phyloP scores from a whole-genome alignment of 2,797 vertebrate genomes.

The Xiphorhynchus erythropygius region DNA sequence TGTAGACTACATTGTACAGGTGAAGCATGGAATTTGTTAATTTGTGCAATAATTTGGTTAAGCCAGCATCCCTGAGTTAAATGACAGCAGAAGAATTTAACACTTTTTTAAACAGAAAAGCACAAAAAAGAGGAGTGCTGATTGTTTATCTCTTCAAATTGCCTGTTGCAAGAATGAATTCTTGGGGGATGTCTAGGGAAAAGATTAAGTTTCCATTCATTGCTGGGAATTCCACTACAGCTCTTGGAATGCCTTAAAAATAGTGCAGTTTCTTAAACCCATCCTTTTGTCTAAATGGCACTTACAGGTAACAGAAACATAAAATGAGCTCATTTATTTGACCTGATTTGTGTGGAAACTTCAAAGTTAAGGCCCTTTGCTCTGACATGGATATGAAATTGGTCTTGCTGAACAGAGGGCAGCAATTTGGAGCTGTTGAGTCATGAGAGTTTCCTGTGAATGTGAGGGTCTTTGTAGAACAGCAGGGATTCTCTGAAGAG shows the following conservation, averaged over 20 bases:
- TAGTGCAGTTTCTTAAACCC: not conserved
- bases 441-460: not conserved
- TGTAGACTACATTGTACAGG: not conserved
- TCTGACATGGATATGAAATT: not conserved
- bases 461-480: not conserved
- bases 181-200: not conserved
- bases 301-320: not conserved
- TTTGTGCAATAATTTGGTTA: not conserved
- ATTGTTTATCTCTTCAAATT: not conserved
- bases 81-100: not conserved
- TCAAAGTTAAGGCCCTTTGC: not conserved
- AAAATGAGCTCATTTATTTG: not conserved
- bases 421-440: not conserved
- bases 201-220: not conserved
- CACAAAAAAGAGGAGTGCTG: not conserved
- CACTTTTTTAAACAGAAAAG: not conserved
- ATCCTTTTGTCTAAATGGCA: not conserved
- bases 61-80: not conserved
- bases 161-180: not conserved
- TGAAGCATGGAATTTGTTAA: not conserved
- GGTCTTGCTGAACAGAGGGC: not conserved
- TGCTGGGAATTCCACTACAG: not conserved
- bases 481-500: not conserved
- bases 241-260: not conserved
- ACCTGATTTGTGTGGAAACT: not conserved